Evolutionary conservation across 2,888 invertebrate genomes (phyloP).

Genomic region (Eulithis prunata): DNA sequence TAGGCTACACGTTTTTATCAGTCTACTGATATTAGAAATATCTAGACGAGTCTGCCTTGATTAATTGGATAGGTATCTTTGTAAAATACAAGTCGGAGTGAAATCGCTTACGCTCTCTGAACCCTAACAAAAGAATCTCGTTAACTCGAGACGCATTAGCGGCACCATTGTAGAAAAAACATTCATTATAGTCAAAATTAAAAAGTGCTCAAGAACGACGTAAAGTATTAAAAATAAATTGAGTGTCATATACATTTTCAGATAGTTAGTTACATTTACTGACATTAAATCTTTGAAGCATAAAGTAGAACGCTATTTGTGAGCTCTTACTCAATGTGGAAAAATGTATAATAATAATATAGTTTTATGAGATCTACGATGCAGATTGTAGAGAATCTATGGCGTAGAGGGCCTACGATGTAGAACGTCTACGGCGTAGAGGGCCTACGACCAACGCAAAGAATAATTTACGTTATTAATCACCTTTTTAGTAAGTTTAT

Average conservation of each 20-base stretch:
- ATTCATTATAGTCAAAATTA: conserved; percentile 27
- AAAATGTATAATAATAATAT: too few relatives aligned
- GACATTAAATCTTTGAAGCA: too few relatives aligned
- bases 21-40: conserved; percentile 6
- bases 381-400: background rate
- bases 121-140: conserved; percentile 44
- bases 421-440: conserved; percentile 6
- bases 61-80: conserved; percentile 21
- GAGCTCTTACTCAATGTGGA: too few relatives aligned
- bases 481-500: background rate
- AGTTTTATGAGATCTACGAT: too few relatives aligned
- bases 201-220: conserved; percentile 15
- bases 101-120: conserved; percentile 29
- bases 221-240: conserved; percentile 1
- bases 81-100: conserved; percentile 12
- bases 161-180: conserved; percentile 37
- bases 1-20: background rate
- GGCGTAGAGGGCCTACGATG: conserved; percentile 6
- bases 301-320: too few relatives aligned
- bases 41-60: conserved; percentile 5
- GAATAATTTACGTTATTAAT: background rate
- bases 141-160: conserved; percentile 45
- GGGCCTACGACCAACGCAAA: background rate
- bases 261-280: too few relatives aligned
- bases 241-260: too few relatives aligned